Percentiles rank a stretch among this genome's conserved stretches.
These are phyloP conservation scores for Hippocampus abdominalis DNA, from an alignment of 2,113 vertebrate genomes.

Conservation along the genomic window DNA sequence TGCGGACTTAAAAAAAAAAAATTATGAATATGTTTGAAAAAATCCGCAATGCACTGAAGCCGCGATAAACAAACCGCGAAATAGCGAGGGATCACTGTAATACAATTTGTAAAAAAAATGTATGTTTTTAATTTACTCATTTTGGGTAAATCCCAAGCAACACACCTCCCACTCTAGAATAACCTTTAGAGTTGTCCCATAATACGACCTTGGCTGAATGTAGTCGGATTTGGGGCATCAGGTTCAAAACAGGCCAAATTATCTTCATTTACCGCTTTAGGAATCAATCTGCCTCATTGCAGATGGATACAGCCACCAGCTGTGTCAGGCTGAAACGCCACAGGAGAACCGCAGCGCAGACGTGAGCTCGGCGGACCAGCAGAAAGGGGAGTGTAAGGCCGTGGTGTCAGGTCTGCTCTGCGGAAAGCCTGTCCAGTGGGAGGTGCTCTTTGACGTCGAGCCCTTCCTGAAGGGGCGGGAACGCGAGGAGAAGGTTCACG, in stretches of 20 bases:
- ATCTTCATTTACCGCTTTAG: neutral
- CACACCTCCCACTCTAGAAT: neutral
- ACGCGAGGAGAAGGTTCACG: conserved; percentile 62
- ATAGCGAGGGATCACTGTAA: no score
- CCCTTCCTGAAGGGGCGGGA: conserved; percentile 74
- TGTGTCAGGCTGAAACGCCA: conserved; percentile 71
- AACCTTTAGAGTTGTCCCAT: neutral
- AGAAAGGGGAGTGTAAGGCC: conserved; percentile 76
- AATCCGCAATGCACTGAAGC: no score
- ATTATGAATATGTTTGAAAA: no score
- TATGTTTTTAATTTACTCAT: no score
- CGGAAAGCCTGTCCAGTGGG: conserved; percentile 81
- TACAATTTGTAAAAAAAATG: no score
- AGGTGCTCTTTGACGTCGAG: conserved; percentile 82
- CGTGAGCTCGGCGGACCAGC: conserved; percentile 26
- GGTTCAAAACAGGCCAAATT: neutral
- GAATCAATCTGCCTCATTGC: conserved; percentile 22
- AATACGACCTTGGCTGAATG: neutral
- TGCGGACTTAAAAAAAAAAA: no score
- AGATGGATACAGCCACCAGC: conserved; percentile 78
- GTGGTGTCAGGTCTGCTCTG: conserved; percentile 83
- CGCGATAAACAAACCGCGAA: no score
- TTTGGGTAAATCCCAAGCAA: neutral
- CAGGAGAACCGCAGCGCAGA: conserved; percentile 45
- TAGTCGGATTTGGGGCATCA: no score